Evolutionary conservation across 2,113 vertebrate species (phyloP).

Genomic region (Poicephalus meyeri): DNA sequence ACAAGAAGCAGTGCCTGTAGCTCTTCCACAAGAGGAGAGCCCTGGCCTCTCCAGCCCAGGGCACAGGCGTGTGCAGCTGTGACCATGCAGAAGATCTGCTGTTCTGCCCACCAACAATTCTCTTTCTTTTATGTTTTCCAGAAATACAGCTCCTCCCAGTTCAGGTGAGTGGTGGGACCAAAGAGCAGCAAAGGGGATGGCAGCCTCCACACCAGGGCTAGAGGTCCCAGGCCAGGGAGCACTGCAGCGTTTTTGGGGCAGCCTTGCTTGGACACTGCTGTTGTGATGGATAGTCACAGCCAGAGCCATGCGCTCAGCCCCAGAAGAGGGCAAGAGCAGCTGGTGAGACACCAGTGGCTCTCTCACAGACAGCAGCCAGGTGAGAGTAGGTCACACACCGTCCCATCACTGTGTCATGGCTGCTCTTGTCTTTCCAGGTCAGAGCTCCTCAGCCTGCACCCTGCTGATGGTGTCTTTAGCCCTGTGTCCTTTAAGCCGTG

Average conservation of each 20-base stretch:
- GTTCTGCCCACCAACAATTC: neutral
- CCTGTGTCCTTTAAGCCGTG: constrained; percentile 81
- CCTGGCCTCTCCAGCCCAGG: neutral
- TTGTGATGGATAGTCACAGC: neutral
- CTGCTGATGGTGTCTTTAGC: constrained; percentile 70
- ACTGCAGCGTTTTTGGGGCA: neutral
- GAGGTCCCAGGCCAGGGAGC: neutral
- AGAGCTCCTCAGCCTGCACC: constrained; percentile 71
- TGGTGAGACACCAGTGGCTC: neutral
- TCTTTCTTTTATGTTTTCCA: constrained; percentile 62
- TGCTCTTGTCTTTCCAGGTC: constrained; percentile 20
- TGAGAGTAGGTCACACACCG: neutral
- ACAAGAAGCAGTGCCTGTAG: neutral
- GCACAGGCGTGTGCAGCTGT: neutral
- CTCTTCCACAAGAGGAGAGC: neutral
- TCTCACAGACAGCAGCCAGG: neutral
- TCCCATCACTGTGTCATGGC: neutral
- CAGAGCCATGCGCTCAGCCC: neutral
- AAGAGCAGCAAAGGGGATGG: neutral
- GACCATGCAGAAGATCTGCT: neutral
- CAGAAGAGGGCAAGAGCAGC: neutral
- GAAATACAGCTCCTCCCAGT: constrained; percentile 79
- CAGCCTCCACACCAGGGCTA: neutral
- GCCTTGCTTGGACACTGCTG: neutral
- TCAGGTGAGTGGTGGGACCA: constrained; percentile 71